Evolutionary conservation across 2,113 vertebrate species (phyloP).

Genomic region (Hippocampus zosterae): DNA sequence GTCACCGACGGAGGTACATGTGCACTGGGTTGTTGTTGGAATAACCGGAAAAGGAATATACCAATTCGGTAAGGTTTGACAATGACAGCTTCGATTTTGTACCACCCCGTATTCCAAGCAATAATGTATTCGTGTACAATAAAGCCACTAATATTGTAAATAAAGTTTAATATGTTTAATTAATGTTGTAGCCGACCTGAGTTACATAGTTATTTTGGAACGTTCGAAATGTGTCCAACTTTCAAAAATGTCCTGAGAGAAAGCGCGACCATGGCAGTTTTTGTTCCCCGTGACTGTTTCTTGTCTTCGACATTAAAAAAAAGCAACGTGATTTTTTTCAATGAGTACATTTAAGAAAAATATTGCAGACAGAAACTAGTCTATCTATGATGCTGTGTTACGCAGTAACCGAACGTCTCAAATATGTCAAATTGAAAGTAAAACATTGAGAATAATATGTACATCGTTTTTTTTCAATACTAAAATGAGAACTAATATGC

Average conservation of each 20-base stretch:
- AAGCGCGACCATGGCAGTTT: neutral
- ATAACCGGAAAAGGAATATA: conserved; percentile 52
- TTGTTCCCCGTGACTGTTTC: too few relatives aligned
- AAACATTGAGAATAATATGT: too few relatives aligned
- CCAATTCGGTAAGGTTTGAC: conserved; percentile 15
- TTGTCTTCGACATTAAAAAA: too few relatives aligned
- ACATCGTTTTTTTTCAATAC: too few relatives aligned
- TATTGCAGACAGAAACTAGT: neutral
- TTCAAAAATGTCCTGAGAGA: conserved; percentile 27
- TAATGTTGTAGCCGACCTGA: neutral
- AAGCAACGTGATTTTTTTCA: too few relatives aligned
- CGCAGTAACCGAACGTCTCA: conserved; percentile 33
- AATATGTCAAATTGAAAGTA: neutral
- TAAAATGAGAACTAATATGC: too few relatives aligned
- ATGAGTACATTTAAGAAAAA: neutral
- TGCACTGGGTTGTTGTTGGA: conserved; percentile 53
- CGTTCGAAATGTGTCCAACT: conserved; percentile 30
- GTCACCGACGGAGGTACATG: conserved; percentile 27
- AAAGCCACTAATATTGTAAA: neutral
- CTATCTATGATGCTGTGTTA: neutral
- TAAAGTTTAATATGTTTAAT: neutral
- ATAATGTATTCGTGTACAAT: neutral
- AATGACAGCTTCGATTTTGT: neutral
- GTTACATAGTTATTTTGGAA: conserved; percentile 27
- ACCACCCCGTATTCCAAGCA: neutral